Evolutionary conservation across 2,113 vertebrate genomes (phyloP).

Genomic region (Pelobates fuscus): DNA sequence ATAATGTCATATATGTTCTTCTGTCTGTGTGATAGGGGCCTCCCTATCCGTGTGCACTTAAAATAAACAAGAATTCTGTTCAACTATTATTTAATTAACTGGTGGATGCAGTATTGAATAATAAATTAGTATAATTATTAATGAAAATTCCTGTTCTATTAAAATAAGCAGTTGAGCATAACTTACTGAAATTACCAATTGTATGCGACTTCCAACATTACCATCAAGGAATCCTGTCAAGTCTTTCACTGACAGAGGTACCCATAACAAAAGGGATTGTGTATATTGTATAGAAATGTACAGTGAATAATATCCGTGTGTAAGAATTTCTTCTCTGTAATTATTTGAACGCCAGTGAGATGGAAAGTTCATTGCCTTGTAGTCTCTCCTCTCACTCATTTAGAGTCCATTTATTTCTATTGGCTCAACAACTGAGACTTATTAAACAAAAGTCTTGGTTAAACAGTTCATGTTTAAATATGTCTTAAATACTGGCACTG

Average conservation of each 20-base stretch:
- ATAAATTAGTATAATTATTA: too few relatives aligned
- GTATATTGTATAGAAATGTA: background rate
- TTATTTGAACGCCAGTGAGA: background rate
- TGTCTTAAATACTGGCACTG: background rate
- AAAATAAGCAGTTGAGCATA: background rate
- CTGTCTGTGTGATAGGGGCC: background rate
- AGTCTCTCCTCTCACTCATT: too few relatives aligned
- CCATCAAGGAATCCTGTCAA: background rate
- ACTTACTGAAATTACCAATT: slow-evolving; percentile 21
- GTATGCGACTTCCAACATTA: slow-evolving; percentile 11
- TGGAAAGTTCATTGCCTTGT: too few relatives aligned
- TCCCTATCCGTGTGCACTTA: background rate
- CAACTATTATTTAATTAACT: too few relatives aligned
- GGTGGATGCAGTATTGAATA: background rate
- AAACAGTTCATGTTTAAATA: too few relatives aligned
- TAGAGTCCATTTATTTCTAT: too few relatives aligned
- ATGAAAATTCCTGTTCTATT: background rate
- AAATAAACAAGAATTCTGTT: too few relatives aligned
- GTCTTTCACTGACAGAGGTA: background rate
- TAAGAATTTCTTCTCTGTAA: background rate
- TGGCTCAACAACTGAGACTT: too few relatives aligned
- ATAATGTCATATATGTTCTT: too few relatives aligned
- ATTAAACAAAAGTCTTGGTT: too few relatives aligned
- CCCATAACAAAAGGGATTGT: background rate
- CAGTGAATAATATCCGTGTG: background rate